Percentiles rank a stretch among this genome's conserved stretches.
These are phyloP conservation scores for Lordiphosa collinella DNA, from an alignment of 1,140 invertebrate species.

Conservation along the genomic window DNA sequence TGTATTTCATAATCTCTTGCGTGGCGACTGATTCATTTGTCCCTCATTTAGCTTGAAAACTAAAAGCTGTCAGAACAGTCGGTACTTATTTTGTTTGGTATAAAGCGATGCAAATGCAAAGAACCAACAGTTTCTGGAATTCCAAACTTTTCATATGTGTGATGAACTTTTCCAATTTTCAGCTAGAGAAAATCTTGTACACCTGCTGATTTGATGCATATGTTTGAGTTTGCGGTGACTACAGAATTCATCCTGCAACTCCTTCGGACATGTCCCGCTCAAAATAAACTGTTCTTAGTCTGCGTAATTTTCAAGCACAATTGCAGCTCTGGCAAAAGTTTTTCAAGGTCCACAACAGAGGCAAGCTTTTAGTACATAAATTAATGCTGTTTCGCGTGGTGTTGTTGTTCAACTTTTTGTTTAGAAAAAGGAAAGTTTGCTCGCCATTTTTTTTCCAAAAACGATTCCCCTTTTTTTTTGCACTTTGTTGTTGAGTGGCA, in stretches of 20 bases:
- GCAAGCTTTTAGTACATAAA: constrained; percentile 44
- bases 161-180: constrained; percentile 6
- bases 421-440: constrained; percentile 15
- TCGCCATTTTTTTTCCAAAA: constrained; percentile 15
- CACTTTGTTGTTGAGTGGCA: constrained; percentile 26
- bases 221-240: not conserved
- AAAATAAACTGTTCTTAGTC: not conserved
- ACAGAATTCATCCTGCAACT: not conserved
- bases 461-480: constrained; percentile 33
- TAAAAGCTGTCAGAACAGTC: too few relatives aligned
- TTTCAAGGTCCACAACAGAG: constrained; percentile 30
- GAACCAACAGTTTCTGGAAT: too few relatives aligned
- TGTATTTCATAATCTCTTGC: too few relatives aligned
- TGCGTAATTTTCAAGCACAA: constrained; percentile 28
- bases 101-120: too few relatives aligned
- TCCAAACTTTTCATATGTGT: not conserved
- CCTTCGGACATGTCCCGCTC: not conserved
- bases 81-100: too few relatives aligned
- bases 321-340: constrained; percentile 35
- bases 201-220: not conserved
- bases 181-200: not conserved
- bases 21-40: too few relatives aligned
- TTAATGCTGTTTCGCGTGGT: constrained; percentile 52
- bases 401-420: constrained; percentile 28
- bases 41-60: too few relatives aligned